phyloP scores from a whole-genome alignment of 2,797 vertebrate species.

The Neosilurus mollespiculum region DNA sequence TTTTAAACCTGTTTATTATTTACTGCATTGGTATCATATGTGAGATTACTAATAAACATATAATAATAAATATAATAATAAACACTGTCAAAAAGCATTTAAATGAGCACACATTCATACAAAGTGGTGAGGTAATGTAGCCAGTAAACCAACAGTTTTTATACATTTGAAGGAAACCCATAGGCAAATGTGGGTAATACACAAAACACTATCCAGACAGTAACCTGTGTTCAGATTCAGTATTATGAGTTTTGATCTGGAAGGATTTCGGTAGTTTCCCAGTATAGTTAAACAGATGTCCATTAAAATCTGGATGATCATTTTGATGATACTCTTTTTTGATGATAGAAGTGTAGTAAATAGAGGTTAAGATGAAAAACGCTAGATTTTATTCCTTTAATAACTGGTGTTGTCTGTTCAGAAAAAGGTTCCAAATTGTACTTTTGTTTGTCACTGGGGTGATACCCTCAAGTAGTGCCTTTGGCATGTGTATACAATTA shows the following conservation, averaged over 20 bases:
- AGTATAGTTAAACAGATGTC: background rate
- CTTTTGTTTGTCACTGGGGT: background rate
- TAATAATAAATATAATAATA: no score
- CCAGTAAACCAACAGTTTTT: background rate
- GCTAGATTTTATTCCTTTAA: background rate
- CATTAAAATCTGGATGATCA: background rate
- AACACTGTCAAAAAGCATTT: no score
- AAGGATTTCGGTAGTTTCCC: background rate
- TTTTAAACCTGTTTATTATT: background rate
- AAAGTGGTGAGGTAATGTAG: background rate
- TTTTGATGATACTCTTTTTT: background rate
- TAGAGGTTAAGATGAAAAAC: background rate
- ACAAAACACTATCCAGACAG: background rate
- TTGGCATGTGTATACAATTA: background rate
- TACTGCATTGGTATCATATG: background rate
- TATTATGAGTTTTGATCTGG: background rate
- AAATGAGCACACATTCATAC: background rate
- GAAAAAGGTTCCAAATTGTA: background rate
- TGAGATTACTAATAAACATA: background rate
- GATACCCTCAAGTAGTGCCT: background rate
- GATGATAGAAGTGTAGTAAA: background rate
- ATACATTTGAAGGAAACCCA: background rate
- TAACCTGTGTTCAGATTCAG: background rate
- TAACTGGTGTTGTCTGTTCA: background rate
- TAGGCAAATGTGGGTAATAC: background rate